Evolutionary conservation across 2,797 vertebrate genomes (phyloP).

Genomic region (Hemitrygon akajei): DNA sequence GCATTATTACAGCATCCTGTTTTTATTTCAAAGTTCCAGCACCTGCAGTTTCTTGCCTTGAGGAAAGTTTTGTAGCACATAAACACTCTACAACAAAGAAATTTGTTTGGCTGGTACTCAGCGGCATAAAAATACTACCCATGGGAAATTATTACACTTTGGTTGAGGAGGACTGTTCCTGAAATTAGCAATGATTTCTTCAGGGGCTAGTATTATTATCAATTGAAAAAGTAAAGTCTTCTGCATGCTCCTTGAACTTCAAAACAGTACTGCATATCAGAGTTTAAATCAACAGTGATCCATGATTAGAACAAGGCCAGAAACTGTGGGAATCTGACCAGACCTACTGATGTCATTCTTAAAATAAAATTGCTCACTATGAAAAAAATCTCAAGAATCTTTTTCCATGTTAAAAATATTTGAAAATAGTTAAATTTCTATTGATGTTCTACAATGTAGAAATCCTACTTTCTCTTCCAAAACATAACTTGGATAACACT

Average conservation of each 20-base stretch:
- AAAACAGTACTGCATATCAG: background rate
- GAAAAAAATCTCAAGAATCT: background rate
- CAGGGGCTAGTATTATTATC: background rate
- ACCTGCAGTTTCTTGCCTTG: too few species aligned
- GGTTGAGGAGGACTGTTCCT: background rate
- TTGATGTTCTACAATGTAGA: background rate
- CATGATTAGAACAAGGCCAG: background rate
- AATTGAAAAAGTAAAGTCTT: background rate
- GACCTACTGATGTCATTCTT: background rate
- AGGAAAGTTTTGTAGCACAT: background rate
- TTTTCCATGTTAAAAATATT: background rate
- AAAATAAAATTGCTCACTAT: background rate
- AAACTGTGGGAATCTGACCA: background rate
- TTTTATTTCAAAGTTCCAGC: too few species aligned
- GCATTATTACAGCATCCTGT: too few species aligned
- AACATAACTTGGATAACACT: background rate
- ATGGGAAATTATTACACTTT: background rate
- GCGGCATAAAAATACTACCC: background rate
- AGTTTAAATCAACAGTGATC: background rate
- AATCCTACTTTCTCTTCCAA: background rate
- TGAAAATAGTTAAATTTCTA: background rate
- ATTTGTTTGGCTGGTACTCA: background rate
- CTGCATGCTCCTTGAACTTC: background rate
- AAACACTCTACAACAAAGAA: background rate
- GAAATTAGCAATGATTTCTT: background rate